Evolutionary conservation across 2,797 vertebrate species (phyloP), one percentile per base, ranked within the genome.

Genomic region (Bufotes viridis): DNA sequence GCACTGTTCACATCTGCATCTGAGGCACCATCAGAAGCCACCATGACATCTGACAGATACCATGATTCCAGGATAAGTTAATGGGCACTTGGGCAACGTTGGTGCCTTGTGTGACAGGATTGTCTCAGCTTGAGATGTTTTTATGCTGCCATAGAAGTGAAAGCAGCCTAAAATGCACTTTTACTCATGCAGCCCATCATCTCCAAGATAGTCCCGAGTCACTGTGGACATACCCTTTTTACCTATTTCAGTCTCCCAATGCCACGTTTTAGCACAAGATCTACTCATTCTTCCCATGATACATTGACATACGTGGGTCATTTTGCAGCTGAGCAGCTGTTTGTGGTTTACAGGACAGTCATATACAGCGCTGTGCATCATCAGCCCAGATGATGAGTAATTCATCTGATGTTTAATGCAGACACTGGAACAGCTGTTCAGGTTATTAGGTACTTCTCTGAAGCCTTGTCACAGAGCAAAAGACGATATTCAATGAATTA

Each of bases 351-450:
- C 18, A 78, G 18, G 53, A 53, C n/a, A 78, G 81, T 49, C 87
- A 55, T 74, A 67, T 53, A 65, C 42, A 11, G 22, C 20, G 58
- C 63, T n/a, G 20, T 49, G 18, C n/a, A 51, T 22, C 55, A 18
- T 58, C 70, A 20, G 18, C 63, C 26, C 63, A 78, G 20, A 53
- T 42, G 17, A 84, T 84, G 82, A 88, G 63, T 72, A 84, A 70
- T 15, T 75, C 26, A 70, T 57, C 60, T 18, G 20, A 58, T 15
- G 1, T 69, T 18, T 78, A 69, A 49, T 60, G 67, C 22, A 69
- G n/a, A 70, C 74, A 26, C 70, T 65, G 8, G 12, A 84, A 78
- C 87, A 88, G 87, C 74, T 83, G 87, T 22, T 3, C 6, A n/a
- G 74, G 60, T 78, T 53, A 85, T 78, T 60, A 63, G 34, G 55